These are phyloP conservation scores for Brachyopa scutellaris DNA, from an alignment of 2,888 invertebrate species.

Conservation along the genomic window DNA sequence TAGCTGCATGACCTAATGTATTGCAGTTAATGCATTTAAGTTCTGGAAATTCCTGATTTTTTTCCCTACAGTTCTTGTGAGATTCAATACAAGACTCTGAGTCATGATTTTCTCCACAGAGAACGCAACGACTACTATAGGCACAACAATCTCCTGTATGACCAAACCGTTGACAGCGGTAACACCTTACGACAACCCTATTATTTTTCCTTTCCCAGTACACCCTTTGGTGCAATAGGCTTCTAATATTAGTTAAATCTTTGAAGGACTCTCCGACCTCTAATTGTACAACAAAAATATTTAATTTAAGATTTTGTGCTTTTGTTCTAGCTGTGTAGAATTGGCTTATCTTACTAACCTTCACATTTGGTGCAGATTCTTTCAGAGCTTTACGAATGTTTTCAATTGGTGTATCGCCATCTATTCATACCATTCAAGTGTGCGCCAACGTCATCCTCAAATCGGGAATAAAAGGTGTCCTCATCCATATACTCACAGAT, in stretches of 20 bases:
- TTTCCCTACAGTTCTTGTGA: not conserved
- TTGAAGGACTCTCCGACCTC: not conserved
- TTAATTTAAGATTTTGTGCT: conserved; percentile 1
- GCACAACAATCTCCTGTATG: conserved; percentile 15
- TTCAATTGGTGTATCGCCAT: conserved; percentile 9
- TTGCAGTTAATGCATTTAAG: no score
- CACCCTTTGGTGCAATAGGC: no score
- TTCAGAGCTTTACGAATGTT: no score
- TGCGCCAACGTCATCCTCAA: no score
- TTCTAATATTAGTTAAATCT: not conserved
- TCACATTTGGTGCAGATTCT: conserved; percentile 9
- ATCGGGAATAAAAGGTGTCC: no score
- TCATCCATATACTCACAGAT: no score
- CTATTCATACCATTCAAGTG: no score
- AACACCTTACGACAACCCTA: conserved; percentile 2
- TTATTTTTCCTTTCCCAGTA: conserved; percentile 20
- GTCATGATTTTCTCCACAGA: not conserved
- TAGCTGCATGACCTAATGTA: no score
- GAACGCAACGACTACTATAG: conserved; percentile 15
- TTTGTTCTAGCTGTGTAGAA: conserved; percentile 8
- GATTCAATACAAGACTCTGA: not conserved
- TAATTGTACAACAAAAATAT: conserved; percentile 18
- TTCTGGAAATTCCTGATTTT: conserved; percentile 4
- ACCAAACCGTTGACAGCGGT: conserved; percentile 13
- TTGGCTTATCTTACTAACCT: not conserved